Conservation (phyloP, 2,113 vertebrate genomes). For the Fulmarus glacialis region DNA sequence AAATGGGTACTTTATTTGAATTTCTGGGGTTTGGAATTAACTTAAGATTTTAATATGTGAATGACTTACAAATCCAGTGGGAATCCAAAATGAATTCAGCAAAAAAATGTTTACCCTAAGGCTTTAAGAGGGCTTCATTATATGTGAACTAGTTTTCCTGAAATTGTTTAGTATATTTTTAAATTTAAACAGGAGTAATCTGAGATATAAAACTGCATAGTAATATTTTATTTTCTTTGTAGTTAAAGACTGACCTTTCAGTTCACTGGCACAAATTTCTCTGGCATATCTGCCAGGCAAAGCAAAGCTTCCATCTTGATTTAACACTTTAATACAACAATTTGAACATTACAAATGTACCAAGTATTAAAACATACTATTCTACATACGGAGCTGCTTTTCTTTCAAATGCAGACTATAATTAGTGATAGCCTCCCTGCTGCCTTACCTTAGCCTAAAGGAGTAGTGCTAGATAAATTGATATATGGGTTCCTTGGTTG, state of each 20-base stretch:
- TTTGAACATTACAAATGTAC: background rate
- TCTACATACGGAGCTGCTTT: background rate
- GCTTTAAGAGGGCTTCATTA: background rate
- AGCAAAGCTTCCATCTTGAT: background rate
- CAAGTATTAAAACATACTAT: background rate
- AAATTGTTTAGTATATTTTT: background rate
- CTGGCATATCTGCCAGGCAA: background rate
- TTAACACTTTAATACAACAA: background rate
- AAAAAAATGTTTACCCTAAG: background rate
- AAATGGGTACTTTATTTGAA: background rate
- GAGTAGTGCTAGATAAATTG: background rate
- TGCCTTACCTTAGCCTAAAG: background rate
- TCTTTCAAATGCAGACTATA: background rate
- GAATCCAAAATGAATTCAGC: background rate
- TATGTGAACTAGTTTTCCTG: background rate
- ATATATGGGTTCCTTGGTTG: background rate
- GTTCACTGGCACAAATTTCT: background rate
- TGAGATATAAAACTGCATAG: background rate
- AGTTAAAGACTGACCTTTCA: background rate
- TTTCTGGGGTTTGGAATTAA: constrained; percentile 7
- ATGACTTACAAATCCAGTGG: background rate
- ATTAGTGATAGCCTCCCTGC: background rate
- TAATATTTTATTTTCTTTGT: background rate
- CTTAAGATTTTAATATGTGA: background rate
- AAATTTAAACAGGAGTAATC: background rate